phyloP scores from a whole-genome alignment of 2,888 invertebrate species.

The Dynastes maya region DNA sequence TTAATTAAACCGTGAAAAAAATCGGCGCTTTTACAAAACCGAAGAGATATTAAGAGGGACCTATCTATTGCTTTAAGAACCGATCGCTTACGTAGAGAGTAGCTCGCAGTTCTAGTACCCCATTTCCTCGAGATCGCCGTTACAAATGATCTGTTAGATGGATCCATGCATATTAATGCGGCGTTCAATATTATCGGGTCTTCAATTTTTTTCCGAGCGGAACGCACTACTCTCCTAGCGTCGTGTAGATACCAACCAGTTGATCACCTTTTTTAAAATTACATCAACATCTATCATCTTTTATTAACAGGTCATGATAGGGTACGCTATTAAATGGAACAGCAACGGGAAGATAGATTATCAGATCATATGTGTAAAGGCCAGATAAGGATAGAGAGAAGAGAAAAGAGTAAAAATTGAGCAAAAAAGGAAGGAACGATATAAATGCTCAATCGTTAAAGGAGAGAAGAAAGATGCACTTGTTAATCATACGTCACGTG shows the following conservation, averaged over 20 bases:
- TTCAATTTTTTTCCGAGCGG: neutral
- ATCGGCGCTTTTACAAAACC: slow-evolving; percentile 19
- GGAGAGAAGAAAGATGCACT: slow-evolving; percentile 58
- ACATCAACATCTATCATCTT: slow-evolving; percentile 58
- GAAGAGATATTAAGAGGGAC: slow-evolving; percentile 9
- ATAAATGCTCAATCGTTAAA: neutral
- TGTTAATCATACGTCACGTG: slow-evolving; percentile 66
- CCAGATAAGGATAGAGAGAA: slow-evolving; percentile 39
- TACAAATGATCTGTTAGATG: slow-evolving; percentile 61
- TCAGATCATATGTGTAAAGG: slow-evolving; percentile 49
- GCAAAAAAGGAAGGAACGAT: slow-evolving; percentile 45
- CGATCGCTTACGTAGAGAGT: neutral
- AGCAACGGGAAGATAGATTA: slow-evolving; percentile 47
- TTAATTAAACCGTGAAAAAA: slow-evolving; percentile 20
- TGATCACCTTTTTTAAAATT: slow-evolving; percentile 60
- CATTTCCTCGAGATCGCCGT: slow-evolving; percentile 50
- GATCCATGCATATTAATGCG: slow-evolving; percentile 63
- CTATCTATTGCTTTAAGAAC: neutral
- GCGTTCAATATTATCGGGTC: slow-evolving; percentile 52
- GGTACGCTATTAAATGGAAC: slow-evolving; percentile 54
- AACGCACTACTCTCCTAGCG: neutral
- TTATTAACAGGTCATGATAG: slow-evolving; percentile 55
- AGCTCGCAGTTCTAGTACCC: slow-evolving; percentile 1
- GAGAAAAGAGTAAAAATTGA: slow-evolving; percentile 40
- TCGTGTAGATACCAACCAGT: slow-evolving; percentile 50